Conservation (phyloP, 2,888 invertebrate species). For the Drosophila kambysellisi region DNA sequence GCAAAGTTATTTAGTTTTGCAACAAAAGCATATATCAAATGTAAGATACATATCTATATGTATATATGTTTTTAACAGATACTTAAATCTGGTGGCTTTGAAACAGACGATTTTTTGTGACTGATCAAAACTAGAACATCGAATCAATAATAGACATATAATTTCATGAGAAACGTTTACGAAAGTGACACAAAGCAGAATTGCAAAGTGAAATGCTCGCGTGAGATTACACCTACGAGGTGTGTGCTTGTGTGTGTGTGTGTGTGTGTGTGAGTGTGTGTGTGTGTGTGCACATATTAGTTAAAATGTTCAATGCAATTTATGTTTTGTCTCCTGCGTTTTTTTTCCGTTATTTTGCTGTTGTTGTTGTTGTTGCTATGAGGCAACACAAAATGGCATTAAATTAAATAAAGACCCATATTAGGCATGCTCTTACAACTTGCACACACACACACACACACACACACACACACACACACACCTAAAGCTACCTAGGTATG, state of each 20-base stretch:
- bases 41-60: background rate
- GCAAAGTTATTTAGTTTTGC: background rate
- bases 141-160: background rate
- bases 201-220: background rate
- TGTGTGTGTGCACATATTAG: constrained; percentile 6
- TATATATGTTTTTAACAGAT: background rate
- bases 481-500: constrained; percentile 24
- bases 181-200: constrained; percentile 1
- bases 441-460: constrained; percentile 25
- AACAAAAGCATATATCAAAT: background rate
- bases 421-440: constrained; percentile 72
- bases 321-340: constrained; percentile 14
- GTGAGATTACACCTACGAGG: background rate
- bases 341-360: background rate
- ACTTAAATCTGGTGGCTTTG: background rate
- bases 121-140: background rate
- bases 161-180: constrained; percentile 3
- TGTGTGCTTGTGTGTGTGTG: background rate
- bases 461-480: constrained; percentile 21
- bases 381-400: constrained; percentile 76
- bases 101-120: background rate
- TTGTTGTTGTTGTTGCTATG: constrained; percentile 37
- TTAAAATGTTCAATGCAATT: constrained; percentile 26
- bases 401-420: constrained; percentile 79
- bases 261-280: background rate